phyloP scores from a whole-genome alignment of 2,888 invertebrate species.

The Agriotes lineatus region DNA sequence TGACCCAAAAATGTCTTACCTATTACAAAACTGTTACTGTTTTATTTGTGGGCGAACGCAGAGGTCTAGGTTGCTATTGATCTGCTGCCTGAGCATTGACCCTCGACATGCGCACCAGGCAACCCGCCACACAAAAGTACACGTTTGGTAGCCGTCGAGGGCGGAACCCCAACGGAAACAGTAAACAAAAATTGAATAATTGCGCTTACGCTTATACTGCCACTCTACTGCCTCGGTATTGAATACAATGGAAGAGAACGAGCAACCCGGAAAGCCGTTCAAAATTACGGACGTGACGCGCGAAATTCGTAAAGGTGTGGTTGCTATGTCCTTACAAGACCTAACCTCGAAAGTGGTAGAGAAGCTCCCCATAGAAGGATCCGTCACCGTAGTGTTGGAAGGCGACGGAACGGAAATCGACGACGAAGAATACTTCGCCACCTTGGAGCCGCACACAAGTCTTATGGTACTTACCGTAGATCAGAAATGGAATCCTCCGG shows the following conservation, averaged over 20 bases:
- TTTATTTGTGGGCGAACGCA: not conserved
- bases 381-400: constrained; percentile 87
- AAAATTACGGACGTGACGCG: constrained; percentile 85
- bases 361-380: constrained; percentile 75
- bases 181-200: constrained; percentile 6
- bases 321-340: constrained; percentile 83
- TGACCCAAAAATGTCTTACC: too few relatives aligned
- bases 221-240: constrained; percentile 19
- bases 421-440: constrained; percentile 94
- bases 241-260: constrained; percentile 68
- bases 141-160: constrained; percentile 34
- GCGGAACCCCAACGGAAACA: constrained; percentile 27
- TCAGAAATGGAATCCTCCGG: constrained; percentile 80
- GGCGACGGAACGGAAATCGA: constrained; percentile 96
- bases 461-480: constrained; percentile 84
- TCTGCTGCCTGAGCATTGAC: constrained; percentile 13
- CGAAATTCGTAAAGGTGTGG: constrained; percentile 85
- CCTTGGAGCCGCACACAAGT: constrained; percentile 88
- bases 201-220: constrained; percentile 9
- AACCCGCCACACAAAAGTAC: constrained; percentile 38
- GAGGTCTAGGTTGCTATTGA: constrained; percentile 12
- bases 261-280: constrained; percentile 73
- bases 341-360: constrained; percentile 81
- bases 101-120: not conserved
- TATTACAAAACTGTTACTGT: too few relatives aligned